These are phyloP conservation scores for Drosophila simulans DNA, from an alignment of 1,140 invertebrate species.

Conservation along the genomic window DNA sequence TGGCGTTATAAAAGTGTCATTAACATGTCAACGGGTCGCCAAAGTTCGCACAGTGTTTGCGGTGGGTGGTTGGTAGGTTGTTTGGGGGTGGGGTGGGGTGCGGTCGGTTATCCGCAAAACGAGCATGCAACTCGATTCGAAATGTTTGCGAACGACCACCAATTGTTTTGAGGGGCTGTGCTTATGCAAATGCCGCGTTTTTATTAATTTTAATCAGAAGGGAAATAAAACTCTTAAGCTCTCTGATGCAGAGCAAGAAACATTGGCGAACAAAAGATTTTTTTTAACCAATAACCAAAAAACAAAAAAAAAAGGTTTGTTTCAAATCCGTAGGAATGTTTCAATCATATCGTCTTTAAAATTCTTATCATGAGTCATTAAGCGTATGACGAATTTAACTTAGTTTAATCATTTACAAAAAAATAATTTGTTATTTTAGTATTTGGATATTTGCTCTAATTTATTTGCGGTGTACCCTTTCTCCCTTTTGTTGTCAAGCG, in stretches of 20 bases:
- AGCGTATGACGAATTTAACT: no score
- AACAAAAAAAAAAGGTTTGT: no score
- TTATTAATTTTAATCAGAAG: slow-evolving; percentile 46
- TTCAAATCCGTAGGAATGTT: no score
- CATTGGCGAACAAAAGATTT: background rate
- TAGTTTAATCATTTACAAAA: no score
- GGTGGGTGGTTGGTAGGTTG: background rate
- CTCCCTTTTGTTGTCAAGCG: slow-evolving; percentile 48
- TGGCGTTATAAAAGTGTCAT: slow-evolving; percentile 80
- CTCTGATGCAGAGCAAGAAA: background rate
- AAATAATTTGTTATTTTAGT: no score
- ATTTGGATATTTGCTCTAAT: background rate
- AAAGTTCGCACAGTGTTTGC: slow-evolving; percentile 54
- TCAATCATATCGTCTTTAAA: no score
- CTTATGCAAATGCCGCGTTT: slow-evolving; percentile 12
- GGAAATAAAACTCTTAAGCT: slow-evolving; percentile 8
- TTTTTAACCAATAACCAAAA: no score
- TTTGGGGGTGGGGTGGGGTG: slow-evolving; percentile 1
- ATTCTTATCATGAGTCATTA: no score
- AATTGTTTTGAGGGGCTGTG: slow-evolving; percentile 32
- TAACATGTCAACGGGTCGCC: slow-evolving; percentile 77
- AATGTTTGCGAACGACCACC: slow-evolving; percentile 38
- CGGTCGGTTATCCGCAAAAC: slow-evolving; percentile 5
- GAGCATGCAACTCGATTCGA: slow-evolving; percentile 22
- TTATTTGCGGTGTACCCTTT: slow-evolving; percentile 14